Evolutionary conservation across 1,140 invertebrate genomes (phyloP).

Genomic region (Pissodes strobi): DNA sequence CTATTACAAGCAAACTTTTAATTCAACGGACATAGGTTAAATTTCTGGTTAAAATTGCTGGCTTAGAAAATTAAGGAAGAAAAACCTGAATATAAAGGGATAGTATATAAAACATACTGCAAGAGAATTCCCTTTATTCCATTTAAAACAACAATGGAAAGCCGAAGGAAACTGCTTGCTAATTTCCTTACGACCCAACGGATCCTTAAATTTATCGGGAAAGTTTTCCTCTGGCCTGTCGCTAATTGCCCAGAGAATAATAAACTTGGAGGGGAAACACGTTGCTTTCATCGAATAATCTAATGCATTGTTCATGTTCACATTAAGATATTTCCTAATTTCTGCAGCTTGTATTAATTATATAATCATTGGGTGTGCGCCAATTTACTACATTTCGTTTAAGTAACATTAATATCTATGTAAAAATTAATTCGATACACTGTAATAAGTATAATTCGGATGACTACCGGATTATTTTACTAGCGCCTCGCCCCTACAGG

Average conservation of each 20-base stretch:
- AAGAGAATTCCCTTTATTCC: neutral
- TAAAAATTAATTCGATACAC: too few species aligned
- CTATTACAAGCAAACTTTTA: too few species aligned
- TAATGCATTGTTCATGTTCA: neutral
- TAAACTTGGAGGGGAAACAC: neutral
- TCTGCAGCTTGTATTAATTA: slow-evolving; percentile 4
- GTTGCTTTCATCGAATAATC: slow-evolving; percentile 12
- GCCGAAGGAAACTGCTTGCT: neutral
- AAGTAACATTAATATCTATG: too few species aligned
- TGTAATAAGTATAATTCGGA: too few species aligned
- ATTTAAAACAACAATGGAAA: neutral
- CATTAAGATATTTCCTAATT: slow-evolving; percentile 1
- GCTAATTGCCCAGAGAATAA: slow-evolving; percentile 9
- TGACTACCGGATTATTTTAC: too few species aligned
- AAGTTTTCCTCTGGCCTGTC: slow-evolving; percentile 2
- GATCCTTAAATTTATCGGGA: neutral
- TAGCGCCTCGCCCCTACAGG: too few species aligned
- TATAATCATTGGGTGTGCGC: neutral
- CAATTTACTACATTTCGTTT: too few species aligned
- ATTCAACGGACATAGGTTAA: too few species aligned
- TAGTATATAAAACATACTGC: neutral
- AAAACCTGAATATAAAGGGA: too few species aligned
- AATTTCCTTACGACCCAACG: slow-evolving; percentile 8
- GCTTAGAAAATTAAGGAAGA: too few species aligned
- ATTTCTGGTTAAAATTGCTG: too few species aligned